phyloP scores from a whole-genome alignment of 2,113 vertebrate species.

The Corythornis cristatus region DNA sequence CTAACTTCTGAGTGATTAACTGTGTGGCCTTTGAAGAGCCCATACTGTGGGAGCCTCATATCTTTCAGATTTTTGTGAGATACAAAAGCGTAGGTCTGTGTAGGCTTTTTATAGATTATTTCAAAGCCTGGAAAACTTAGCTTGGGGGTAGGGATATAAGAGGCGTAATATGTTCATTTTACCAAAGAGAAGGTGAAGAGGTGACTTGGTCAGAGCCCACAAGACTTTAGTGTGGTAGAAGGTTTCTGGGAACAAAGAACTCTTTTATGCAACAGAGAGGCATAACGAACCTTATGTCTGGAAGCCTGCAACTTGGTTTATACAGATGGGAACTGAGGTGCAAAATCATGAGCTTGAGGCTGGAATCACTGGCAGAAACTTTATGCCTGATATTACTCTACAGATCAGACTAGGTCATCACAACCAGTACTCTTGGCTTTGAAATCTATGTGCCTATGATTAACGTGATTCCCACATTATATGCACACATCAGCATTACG shows the following conservation, averaged over 20 bases:
- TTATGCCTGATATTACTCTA: slow-evolving; percentile 37
- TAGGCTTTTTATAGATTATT: background rate
- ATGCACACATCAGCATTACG: slow-evolving; percentile 67
- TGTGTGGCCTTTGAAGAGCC: background rate
- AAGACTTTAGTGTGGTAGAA: slow-evolving; percentile 38
- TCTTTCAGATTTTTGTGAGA: background rate
- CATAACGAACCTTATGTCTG: slow-evolving; percentile 56
- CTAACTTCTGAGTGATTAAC: background rate
- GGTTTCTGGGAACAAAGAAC: slow-evolving; percentile 52
- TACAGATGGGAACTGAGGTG: slow-evolving; percentile 62
- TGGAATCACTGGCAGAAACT: slow-evolving; percentile 58
- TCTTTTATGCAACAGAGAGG: slow-evolving; percentile 5
- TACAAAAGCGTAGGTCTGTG: background rate
- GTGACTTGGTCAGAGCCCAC: slow-evolving; percentile 15
- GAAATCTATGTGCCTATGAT: slow-evolving; percentile 58
- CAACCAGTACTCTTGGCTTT: slow-evolving; percentile 59
- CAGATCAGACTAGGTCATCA: slow-evolving; percentile 56
- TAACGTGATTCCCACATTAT: slow-evolving; percentile 70
- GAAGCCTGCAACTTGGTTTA: slow-evolving; percentile 38
- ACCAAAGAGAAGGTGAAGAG: slow-evolving; percentile 10
- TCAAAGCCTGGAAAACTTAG: slow-evolving; percentile 14
- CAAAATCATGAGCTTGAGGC: slow-evolving; percentile 54
- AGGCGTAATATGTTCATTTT: slow-evolving; percentile 6
- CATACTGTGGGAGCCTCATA: background rate
- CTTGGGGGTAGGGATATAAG: background rate